phyloP scores from a whole-genome alignment of 2,888 invertebrate genomes.

The Melanostoma mellinum region DNA sequence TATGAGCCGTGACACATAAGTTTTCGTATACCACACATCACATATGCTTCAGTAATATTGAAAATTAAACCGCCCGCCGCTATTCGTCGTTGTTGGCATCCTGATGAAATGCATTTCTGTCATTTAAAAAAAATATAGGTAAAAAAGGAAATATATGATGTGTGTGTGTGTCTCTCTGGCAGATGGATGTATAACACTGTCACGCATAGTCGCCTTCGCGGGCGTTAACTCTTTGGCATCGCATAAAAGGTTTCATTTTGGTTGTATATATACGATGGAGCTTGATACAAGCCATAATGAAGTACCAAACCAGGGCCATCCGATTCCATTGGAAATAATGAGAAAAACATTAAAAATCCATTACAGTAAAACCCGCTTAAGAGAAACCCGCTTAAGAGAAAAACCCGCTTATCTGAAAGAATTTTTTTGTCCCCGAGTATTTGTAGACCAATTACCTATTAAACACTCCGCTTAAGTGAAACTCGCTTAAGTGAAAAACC shows the following conservation, averaged over 20 bases:
- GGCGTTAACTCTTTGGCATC: slow-evolving; percentile 30
- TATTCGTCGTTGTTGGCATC: background rate
- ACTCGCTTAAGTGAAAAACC: too few species aligned
- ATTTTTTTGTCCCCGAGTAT: too few species aligned
- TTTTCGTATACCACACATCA: background rate
- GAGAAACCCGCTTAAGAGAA: too few species aligned
- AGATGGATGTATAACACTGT: background rate
- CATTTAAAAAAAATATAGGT: slow-evolving; percentile 20
- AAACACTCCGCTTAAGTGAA: too few species aligned
- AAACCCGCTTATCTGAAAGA: too few species aligned
- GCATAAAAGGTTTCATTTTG: slow-evolving; percentile 47
- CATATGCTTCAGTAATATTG: slow-evolving; percentile 7
- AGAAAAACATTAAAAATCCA: slow-evolving; percentile 73
- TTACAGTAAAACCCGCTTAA: too few species aligned
- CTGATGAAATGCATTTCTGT: slow-evolving; percentile 49
- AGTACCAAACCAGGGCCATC: slow-evolving; percentile 56
- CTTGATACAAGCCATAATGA: slow-evolving; percentile 44
- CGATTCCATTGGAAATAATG: slow-evolving; percentile 70
- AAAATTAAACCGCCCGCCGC: background rate
- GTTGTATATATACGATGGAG: background rate
- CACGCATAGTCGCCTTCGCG: slow-evolving; percentile 20
- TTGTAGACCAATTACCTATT: too few species aligned
- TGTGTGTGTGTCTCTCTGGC: too few species aligned
- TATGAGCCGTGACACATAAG: background rate
- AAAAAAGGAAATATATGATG: too few species aligned